These are phyloP conservation scores for Drosophila limbata DNA, from an alignment of 2,888 invertebrate genomes.

Conservation along the genomic window DNA sequence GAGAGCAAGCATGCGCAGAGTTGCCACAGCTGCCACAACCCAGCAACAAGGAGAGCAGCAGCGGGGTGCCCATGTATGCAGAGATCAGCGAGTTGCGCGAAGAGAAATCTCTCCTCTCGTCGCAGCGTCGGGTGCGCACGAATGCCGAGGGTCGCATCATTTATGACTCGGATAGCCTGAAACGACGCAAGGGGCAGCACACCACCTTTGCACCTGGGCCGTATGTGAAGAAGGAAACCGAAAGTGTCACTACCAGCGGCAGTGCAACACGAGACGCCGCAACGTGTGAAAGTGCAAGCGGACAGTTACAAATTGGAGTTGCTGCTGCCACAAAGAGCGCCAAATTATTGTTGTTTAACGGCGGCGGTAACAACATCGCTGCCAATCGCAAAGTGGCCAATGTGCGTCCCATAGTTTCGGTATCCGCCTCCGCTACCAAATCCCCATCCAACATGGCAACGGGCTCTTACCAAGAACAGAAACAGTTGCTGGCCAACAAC, in stretches of 20 bases:
- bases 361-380: slow-evolving; percentile 77
- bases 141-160: slow-evolving; percentile 95
- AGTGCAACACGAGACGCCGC: slow-evolving; percentile 61
- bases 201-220: slow-evolving; percentile 95
- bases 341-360: slow-evolving; percentile 76
- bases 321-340: slow-evolving; percentile 55
- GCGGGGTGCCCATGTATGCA: slow-evolving; percentile 80
- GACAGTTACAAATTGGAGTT: not conserved
- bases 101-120: slow-evolving; percentile 65
- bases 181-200: slow-evolving; percentile 91
- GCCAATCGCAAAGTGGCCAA: slow-evolving; percentile 83
- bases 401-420: slow-evolving; percentile 82
- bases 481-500: slow-evolving; percentile 77
- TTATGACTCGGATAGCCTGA: slow-evolving; percentile 94
- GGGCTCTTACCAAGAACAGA: slow-evolving; percentile 70
- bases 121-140: slow-evolving; percentile 88
- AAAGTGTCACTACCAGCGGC: slow-evolving; percentile 74
- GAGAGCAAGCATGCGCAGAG: slow-evolving; percentile 63
- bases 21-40: slow-evolving; percentile 25
- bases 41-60: not conserved
- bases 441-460: slow-evolving; percentile 26
- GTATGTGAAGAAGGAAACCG: slow-evolving; percentile 91
- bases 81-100: slow-evolving; percentile 82
- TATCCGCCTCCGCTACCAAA: slow-evolving; percentile 56
- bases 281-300: slow-evolving; percentile 71